These are phyloP conservation scores for Crepidodera aurea DNA, from an alignment of 2,888 invertebrate species.

Conservation along the genomic window DNA sequence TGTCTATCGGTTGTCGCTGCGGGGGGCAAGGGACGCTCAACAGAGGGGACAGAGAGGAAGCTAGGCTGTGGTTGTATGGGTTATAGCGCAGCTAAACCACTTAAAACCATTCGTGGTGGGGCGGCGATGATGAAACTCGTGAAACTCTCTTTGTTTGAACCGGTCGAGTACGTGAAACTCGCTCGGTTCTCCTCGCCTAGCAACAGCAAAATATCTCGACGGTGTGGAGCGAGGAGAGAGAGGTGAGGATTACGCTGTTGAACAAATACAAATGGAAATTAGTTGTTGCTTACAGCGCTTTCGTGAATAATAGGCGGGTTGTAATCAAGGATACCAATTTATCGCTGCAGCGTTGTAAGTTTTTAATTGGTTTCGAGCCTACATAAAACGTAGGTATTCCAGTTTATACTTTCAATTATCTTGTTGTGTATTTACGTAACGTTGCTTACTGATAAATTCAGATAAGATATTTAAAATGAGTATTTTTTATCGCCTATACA, in stretches of 20 bases:
- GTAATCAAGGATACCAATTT: conserved; percentile 31
- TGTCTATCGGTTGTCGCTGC: conserved; percentile 29
- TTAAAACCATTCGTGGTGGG: conserved; percentile 45
- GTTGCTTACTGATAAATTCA: neutral
- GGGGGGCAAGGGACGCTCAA: conserved; percentile 28
- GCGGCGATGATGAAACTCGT: conserved; percentile 44
- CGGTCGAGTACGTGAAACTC: conserved; percentile 38
- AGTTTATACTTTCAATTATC: conserved; percentile 3
- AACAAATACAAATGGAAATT: conserved; percentile 45
- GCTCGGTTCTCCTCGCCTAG: conserved; percentile 41
- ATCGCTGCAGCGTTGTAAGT: conserved; percentile 38
- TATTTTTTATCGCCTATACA: no score
- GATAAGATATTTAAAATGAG: neutral
- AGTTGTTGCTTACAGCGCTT: conserved; percentile 38
- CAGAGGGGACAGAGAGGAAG: conserved; percentile 32
- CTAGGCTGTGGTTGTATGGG: conserved; percentile 45
- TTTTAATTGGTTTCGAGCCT: conserved; percentile 41
- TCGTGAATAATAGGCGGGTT: conserved; percentile 29
- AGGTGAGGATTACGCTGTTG: conserved; percentile 41
- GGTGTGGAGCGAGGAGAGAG: conserved; percentile 47
- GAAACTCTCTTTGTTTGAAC: conserved; percentile 46
- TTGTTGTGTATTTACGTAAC: neutral
- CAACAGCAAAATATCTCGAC: conserved; percentile 34
- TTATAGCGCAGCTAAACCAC: conserved; percentile 49
- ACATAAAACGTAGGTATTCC: no score